Evolutionary conservation across 1,140 invertebrate genomes (phyloP).

Genomic region (Drosophila prosaltans): DNA sequence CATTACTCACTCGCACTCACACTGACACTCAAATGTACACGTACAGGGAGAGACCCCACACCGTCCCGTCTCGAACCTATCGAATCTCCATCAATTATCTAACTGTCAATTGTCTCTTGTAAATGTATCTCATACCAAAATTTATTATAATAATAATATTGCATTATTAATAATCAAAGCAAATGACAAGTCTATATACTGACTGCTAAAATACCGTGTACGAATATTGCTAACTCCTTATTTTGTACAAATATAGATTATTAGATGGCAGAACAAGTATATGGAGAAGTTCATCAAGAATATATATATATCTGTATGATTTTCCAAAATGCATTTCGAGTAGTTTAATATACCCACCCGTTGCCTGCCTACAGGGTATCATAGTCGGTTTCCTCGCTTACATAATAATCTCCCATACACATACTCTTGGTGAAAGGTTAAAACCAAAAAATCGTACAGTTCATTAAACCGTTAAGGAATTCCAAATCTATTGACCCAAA

Average conservation of each 20-base stretch:
- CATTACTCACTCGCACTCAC: conserved; percentile 37
- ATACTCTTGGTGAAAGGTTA: conserved; percentile 22
- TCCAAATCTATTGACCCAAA: conserved; percentile 76
- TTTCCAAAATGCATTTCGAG: no score
- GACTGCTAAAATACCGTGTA: background rate
- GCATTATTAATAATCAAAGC: conserved; percentile 12
- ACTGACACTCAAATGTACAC: background rate
- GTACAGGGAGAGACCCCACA: background rate
- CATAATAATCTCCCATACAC: conserved; percentile 5
- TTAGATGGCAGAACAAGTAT: no score
- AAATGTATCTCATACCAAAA: conserved; percentile 9
- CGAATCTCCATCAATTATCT: conserved; percentile 9
- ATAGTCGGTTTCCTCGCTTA: conserved; percentile 30
- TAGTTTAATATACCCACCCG: no score
- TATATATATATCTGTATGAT: no score
- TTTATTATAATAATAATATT: conserved; percentile 7
- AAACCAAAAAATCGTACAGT: conserved; percentile 40
- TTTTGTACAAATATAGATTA: no score
- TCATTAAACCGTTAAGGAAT: conserved; percentile 73
- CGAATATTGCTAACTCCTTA: no score
- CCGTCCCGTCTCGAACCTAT: background rate
- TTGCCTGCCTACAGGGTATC: background rate
- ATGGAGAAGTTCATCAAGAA: no score
- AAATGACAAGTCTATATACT: background rate
- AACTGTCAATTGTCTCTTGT: conserved; percentile 12